Evolutionary conservation across 2,797 vertebrate species (phyloP).

Genomic region (Enteromius paludinosus): DNA sequence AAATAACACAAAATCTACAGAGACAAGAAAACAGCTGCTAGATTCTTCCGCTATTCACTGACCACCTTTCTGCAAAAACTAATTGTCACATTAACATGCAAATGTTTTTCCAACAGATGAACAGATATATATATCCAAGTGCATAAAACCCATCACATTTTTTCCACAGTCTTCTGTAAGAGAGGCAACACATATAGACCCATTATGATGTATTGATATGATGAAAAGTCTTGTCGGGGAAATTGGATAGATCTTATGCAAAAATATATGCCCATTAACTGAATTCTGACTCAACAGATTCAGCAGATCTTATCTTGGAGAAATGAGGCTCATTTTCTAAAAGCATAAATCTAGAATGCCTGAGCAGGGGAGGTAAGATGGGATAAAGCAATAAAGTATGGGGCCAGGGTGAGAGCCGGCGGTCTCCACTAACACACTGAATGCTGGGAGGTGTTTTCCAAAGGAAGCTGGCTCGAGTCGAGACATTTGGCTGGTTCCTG

Average conservation of each 20-base stretch:
- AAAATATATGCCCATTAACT: constrained; percentile 25
- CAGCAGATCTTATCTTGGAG: constrained; percentile 16
- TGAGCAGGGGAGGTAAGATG: constrained; percentile 6
- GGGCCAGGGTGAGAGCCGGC: constrained; percentile 37
- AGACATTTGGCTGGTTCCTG: constrained; percentile 71
- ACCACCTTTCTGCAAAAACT: too few relatives aligned
- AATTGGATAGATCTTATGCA: background rate
- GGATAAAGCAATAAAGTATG: constrained; percentile 7
- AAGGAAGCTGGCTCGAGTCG: constrained; percentile 75
- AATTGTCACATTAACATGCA: background rate
- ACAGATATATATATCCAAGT: background rate
- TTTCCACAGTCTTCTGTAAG: background rate
- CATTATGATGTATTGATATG: constrained; percentile 3
- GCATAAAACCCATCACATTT: background rate
- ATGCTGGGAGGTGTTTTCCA: constrained; percentile 75
- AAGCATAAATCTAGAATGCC: constrained; percentile 42
- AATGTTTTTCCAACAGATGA: background rate
- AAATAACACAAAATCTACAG: background rate
- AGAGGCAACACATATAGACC: background rate
- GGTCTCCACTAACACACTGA: constrained; percentile 58
- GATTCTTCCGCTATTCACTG: background rate
- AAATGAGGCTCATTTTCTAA: constrained; percentile 22
- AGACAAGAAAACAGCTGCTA: background rate
- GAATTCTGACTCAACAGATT: constrained; percentile 8
- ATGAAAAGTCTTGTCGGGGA: background rate